Evolutionary conservation across 2,888 invertebrate species (phyloP), one percentile per base, ranked within the genome.

Genomic region (Ichneumoninae sp.): DNA sequence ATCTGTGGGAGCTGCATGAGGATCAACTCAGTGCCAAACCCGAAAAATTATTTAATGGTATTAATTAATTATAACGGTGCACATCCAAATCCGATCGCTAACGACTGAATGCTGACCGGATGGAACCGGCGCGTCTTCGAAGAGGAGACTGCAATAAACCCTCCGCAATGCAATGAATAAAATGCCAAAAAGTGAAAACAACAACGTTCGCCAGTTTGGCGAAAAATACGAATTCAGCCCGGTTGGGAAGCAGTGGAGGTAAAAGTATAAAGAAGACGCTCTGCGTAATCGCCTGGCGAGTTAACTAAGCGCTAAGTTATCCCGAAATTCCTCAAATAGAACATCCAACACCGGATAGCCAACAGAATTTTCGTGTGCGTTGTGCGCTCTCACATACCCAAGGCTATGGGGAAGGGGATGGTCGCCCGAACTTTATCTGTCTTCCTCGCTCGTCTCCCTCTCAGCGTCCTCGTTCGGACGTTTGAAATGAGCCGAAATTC

Each of bases 401-500:
- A 47, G 30, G 13, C 60, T 60, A 60, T 30, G 26, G 10, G 5
- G 30, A 10, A 30, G 60, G 33, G 66, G 66, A 66, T 66, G 66
- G 40, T 40, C 40, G 19, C 8, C 22, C 40, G 16, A 74, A 63
- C 13, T 50, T 40, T 22, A 60, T 60, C 60, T 73, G 44, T 57
- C 36, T 19, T 22, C 13, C 50, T 33, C 26, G 6, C 65, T 36
- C 13, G 13, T 22, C 22, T 22, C 3, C 13, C 50, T 8, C 4
- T 30, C 33, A 8, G 16, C 63, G 63, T 8, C 16, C 7, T 26
- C 40, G 26, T 40, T 54, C n/a, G 66, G 26, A 22, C 33, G 66
- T 54, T 66, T 26, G 22, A 52, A 2, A 65, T 16, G 66, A 36
- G 65, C 26, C 66, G 66, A 76, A 76, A 66, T 76, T 54, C 76